Evolutionary conservation across 1,140 invertebrate genomes (phyloP).

Genomic region (Melipona quadrifasciata): DNA sequence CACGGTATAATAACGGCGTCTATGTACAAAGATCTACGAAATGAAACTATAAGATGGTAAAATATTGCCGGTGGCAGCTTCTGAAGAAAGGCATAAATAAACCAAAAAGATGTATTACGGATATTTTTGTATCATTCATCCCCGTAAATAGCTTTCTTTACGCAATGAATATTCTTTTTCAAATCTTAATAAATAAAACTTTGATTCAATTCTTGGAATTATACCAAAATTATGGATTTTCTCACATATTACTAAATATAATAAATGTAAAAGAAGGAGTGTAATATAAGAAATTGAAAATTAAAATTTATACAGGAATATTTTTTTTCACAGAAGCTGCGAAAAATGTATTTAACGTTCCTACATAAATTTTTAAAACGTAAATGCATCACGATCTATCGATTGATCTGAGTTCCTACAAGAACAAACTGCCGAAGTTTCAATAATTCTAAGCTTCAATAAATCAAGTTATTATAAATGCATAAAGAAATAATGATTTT

Average conservation of each 20-base stretch:
- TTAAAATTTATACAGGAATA: background rate
- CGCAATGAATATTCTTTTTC: background rate
- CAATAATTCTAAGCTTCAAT: no score
- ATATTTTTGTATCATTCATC: constrained; percentile 22
- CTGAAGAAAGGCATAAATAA: background rate
- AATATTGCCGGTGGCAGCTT: constrained; percentile 9
- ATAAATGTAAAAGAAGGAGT: background rate
- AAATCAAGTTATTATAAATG: background rate
- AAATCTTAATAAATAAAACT: background rate
- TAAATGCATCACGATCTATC: constrained; percentile 4
- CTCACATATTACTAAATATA: background rate
- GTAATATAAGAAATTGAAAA: background rate
- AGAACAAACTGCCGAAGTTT: constrained; percentile 4
- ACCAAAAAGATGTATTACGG: background rate
- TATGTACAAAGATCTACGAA: constrained; percentile 73
- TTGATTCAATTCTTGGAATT: background rate
- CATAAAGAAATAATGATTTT: background rate
- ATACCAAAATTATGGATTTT: background rate
- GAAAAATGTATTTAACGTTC: constrained; percentile 26
- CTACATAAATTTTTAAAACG: constrained; percentile 43
- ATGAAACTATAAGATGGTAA: constrained; percentile 70
- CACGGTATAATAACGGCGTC: constrained; percentile 76
- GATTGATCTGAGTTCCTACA: constrained; percentile 23
- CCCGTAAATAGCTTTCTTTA: background rate
- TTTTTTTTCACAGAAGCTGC: constrained; percentile 12